These are phyloP conservation scores for Charaxes varanes DNA, from an alignment of 1,140 invertebrate genomes.

Conservation along the genomic window DNA sequence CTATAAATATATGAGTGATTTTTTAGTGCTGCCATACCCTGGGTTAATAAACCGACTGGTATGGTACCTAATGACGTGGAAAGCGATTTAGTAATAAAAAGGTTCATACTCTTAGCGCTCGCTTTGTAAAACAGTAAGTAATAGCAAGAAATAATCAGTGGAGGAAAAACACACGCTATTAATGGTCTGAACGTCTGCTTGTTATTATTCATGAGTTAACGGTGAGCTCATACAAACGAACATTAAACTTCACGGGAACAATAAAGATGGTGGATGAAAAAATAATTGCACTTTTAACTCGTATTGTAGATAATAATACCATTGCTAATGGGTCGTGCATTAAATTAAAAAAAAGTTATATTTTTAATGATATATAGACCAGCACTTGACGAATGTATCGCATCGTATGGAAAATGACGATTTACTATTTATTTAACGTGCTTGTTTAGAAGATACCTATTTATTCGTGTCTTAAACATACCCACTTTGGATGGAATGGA, in stretches of 20 bases:
- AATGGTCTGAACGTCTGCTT: constrained; percentile 39
- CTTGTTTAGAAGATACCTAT: too few relatives aligned
- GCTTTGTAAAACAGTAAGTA: constrained; percentile 57
- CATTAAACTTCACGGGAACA: constrained; percentile 29
- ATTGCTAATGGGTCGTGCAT: constrained; percentile 19
- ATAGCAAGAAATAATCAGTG: constrained; percentile 58
- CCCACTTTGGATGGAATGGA: too few relatives aligned
- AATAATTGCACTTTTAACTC: constrained; percentile 20
- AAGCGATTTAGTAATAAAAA: constrained; percentile 48
- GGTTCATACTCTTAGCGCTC: constrained; percentile 35
- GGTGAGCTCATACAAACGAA: constrained; percentile 37
- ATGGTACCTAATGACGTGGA: constrained; percentile 48
- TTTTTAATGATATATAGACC: too few relatives aligned
- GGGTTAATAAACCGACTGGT: constrained; percentile 22
- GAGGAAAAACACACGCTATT: constrained; percentile 53
- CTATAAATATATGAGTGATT: constrained; percentile 6
- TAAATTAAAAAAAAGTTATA: too few relatives aligned
- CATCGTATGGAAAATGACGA: too few relatives aligned
- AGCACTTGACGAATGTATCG: too few relatives aligned
- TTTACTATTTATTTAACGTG: too few relatives aligned
- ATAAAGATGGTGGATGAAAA: constrained; percentile 17
- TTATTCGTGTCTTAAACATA: too few relatives aligned
- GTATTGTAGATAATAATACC: constrained; percentile 17
- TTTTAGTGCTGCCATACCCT: constrained; percentile 3
- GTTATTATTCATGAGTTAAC: constrained; percentile 67